A percentile compares a stretch with the other conserved stretches of the same genome.
phyloP scores from a whole-genome alignment of 2,888 invertebrate species.

The Lasioglossum vierecki region DNA sequence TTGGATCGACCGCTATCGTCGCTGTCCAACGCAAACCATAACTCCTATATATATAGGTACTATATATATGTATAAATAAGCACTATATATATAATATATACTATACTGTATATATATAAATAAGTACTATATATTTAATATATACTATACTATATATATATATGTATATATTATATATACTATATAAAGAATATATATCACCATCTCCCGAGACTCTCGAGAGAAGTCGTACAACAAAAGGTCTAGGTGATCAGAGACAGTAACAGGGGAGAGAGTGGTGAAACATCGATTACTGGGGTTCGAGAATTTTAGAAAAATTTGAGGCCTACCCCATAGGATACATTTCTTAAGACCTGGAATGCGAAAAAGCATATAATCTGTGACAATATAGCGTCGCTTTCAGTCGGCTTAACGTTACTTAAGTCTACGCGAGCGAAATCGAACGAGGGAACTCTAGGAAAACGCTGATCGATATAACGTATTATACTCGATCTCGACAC shows the following conservation, averaged over 20 bases:
- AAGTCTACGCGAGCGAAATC: slow-evolving; percentile 22
- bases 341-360: slow-evolving; percentile 82
- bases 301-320: slow-evolving; percentile 61
- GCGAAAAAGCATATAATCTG: slow-evolving; percentile 80
- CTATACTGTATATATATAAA: too few relatives aligned
- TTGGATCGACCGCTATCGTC: slow-evolving; percentile 9
- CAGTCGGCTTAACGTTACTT: slow-evolving; percentile 46
- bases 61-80: too few relatives aligned
- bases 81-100: too few relatives aligned
- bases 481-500: slow-evolving; percentile 2
- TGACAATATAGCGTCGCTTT: slow-evolving; percentile 72
- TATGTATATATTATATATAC: background rate
- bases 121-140: too few relatives aligned
- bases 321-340: slow-evolving; percentile 80
- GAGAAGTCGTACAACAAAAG: slow-evolving; percentile 20
- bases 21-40: background rate
- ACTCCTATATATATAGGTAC: background rate
- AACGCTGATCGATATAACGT: background rate
- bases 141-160: too few relatives aligned
- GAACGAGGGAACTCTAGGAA: background rate
- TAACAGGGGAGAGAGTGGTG: slow-evolving; percentile 19
- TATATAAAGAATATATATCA: slow-evolving; percentile 23
- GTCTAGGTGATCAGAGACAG: slow-evolving; percentile 10
- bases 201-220: slow-evolving; percentile 27
- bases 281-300: slow-evolving; percentile 63